These are phyloP conservation scores for Conger conger DNA, from an alignment of 2,113 vertebrate genomes.

Conservation along the genomic window DNA sequence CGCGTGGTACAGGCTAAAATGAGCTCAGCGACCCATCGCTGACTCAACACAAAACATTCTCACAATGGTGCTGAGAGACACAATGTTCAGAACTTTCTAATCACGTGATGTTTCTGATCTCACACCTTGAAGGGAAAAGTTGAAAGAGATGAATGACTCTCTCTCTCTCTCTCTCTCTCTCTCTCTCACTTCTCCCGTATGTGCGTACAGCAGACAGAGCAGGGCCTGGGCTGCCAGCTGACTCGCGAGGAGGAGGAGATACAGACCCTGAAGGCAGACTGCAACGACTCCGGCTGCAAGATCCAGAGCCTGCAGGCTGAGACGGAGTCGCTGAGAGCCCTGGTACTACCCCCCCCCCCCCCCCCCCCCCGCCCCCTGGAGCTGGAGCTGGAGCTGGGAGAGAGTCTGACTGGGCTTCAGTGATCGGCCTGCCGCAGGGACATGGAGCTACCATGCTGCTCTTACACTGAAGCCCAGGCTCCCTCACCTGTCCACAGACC, in stretches of 20 bases:
- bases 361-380: not conserved
- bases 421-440: not conserved
- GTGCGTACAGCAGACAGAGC: slow-evolving; percentile 64
- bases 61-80: no score
- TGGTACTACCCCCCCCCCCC: slow-evolving; percentile 68
- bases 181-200: slow-evolving; percentile 9
- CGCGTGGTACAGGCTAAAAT: no score
- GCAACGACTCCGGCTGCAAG: slow-evolving; percentile 76
- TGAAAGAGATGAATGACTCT: not conserved
- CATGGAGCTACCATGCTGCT: not conserved
- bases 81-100: no score
- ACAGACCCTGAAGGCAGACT: slow-evolving; percentile 77
- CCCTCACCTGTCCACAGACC: not conserved
- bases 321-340: slow-evolving; percentile 84
- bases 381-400: not conserved
- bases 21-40: no score
- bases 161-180: not conserved
- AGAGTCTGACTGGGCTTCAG: not conserved
- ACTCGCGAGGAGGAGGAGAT: slow-evolving; percentile 81
- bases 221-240: slow-evolving; percentile 56
- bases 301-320: slow-evolving; percentile 91
- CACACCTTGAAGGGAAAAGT: no score
- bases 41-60: no score
- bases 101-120: no score
- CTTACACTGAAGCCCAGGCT: not conserved